Evolutionary conservation across 2,888 invertebrate species (phyloP).

Genomic region (Scaptomyza reducta): DNA sequence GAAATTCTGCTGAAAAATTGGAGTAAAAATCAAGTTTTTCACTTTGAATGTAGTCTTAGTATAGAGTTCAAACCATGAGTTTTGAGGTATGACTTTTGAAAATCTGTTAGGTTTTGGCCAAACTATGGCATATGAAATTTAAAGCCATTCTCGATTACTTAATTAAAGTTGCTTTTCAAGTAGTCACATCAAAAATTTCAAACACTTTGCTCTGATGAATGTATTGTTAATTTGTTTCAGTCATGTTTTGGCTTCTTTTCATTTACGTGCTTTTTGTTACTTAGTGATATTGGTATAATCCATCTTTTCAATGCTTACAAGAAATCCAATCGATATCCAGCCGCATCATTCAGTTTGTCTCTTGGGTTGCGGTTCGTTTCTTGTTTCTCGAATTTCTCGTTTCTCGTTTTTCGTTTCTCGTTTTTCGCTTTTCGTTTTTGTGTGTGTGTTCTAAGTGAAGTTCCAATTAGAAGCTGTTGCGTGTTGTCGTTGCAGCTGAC

Average conservation of each 20-base stretch:
- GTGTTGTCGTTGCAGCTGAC: constrained; percentile 57
- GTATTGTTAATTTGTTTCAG: background rate
- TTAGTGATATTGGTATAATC: constrained; percentile 3
- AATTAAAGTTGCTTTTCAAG: too few relatives aligned
- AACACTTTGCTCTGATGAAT: background rate
- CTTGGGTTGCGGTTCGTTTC: constrained; percentile 33
- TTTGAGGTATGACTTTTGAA: too few relatives aligned
- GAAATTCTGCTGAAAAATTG: too few relatives aligned
- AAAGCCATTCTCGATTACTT: too few relatives aligned
- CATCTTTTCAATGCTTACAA: constrained; percentile 14
- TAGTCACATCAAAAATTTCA: too few relatives aligned
- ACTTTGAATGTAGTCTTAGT: too few relatives aligned
- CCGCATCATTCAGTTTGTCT: constrained; percentile 9
- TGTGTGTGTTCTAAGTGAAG: constrained; percentile 41
- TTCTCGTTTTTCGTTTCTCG: background rate
- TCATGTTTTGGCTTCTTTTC: background rate
- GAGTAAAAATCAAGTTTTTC: too few relatives aligned
- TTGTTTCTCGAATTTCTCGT: background rate
- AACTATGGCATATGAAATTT: too few relatives aligned
- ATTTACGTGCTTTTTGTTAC: background rate
- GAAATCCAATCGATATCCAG: constrained; percentile 50
- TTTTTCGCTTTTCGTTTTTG: background rate
- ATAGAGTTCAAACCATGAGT: too few relatives aligned
- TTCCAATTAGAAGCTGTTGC: constrained; percentile 75
- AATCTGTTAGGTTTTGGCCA: too few relatives aligned